Percentiles rank a stretch among this genome's conserved stretches.
Evolutionary conservation across 1,140 invertebrate genomes (phyloP).

Genomic region (Bombus picipes): DNA sequence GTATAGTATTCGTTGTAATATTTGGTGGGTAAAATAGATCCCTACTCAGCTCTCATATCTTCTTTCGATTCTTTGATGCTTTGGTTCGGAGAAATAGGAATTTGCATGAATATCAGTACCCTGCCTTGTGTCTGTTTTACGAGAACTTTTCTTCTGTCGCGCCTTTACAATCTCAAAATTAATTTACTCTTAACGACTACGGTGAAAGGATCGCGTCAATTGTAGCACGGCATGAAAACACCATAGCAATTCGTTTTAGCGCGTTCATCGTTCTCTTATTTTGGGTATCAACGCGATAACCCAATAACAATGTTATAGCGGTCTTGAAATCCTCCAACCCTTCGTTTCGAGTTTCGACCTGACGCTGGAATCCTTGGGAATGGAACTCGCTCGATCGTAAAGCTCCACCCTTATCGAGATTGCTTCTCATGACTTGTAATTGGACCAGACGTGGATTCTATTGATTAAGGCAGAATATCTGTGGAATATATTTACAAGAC

Average conservation of each 20-base stretch:
- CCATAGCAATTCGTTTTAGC: too few species aligned
- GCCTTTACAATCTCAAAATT: too few species aligned
- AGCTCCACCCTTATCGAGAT: slow-evolving; percentile 17
- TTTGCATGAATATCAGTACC: too few species aligned
- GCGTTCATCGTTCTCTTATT: too few species aligned
- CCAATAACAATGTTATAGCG: background rate
- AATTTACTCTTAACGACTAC: too few species aligned
- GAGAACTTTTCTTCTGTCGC: too few species aligned
- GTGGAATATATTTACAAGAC: background rate
- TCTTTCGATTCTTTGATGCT: too few species aligned
- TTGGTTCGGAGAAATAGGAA: too few species aligned
- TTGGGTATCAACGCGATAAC: background rate
- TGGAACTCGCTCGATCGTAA: background rate
- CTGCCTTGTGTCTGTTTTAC: too few species aligned
- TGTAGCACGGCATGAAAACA: too few species aligned
- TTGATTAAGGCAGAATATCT: background rate
- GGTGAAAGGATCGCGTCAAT: too few species aligned
- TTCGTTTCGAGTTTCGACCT: background rate
- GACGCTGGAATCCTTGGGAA: slow-evolving; percentile 50
- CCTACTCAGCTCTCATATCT: background rate
- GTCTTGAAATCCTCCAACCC: slow-evolving; percentile 59
- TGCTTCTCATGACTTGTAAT: background rate
- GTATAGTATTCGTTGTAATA: too few species aligned
- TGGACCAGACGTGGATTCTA: background rate
- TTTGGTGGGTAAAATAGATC: background rate